These are phyloP conservation scores for Heliconius nattereri DNA, from an alignment of 1,140 invertebrate species.

Conservation along the genomic window DNA sequence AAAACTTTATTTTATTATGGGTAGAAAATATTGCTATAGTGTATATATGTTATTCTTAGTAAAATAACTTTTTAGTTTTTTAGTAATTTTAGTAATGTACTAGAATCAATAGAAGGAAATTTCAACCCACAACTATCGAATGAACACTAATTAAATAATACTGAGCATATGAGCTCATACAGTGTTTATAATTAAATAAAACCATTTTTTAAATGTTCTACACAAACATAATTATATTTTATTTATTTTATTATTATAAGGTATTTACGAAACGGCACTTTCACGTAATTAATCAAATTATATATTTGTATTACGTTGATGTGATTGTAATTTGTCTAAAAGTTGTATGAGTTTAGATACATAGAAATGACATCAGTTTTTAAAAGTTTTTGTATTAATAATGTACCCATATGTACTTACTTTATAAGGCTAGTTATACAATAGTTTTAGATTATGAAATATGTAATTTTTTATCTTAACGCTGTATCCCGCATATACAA, in stretches of 20 bases:
- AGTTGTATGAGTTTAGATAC: too few species aligned
- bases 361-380: background rate
- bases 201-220: background rate
- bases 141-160: too few species aligned
- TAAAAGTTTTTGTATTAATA: background rate
- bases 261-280: background rate
- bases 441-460: too few species aligned
- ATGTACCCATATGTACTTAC: background rate
- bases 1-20: background rate
- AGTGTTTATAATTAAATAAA: too few species aligned
- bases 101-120: too few species aligned
- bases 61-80: too few species aligned
- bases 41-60: too few species aligned
- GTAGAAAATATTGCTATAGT: background rate
- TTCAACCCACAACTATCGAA: too few species aligned
- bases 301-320: slow-evolving; percentile 1
- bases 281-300: slow-evolving; percentile 5
- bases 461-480: too few species aligned
- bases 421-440: too few species aligned
- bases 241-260: background rate
- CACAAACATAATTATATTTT: background rate
- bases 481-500: too few species aligned
- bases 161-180: background rate
- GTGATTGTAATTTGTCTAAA: background rate
- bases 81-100: too few species aligned